Evolutionary conservation across 1,140 invertebrate species (phyloP).

Genomic region (Bombus waltoni): DNA sequence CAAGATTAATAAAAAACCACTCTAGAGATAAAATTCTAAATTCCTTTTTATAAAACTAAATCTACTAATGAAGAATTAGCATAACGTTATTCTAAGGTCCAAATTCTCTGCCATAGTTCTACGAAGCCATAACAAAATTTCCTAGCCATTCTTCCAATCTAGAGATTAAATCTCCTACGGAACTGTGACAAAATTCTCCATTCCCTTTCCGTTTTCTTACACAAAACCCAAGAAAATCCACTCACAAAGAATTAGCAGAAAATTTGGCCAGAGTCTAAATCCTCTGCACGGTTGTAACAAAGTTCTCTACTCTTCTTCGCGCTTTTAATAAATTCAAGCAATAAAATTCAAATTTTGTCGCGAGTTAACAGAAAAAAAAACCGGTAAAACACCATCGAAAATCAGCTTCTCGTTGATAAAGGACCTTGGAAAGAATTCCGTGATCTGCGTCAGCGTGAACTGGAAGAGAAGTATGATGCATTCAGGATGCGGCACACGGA

Average conservation of each 20-base stretch:
- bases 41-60: not conserved
- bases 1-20: not conserved
- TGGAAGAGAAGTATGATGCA: not conserved
- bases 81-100: not conserved
- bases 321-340: not conserved
- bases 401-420: not conserved
- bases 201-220: too few species aligned
- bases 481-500: conserved; percentile 13
- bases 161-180: too few species aligned
- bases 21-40: not conserved
- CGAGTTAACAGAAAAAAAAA: not conserved
- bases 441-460: not conserved
- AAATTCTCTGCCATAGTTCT: not conserved
- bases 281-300: too few species aligned
- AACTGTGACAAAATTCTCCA: too few species aligned
- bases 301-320: not conserved
- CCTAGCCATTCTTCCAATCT: too few species aligned
- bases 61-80: not conserved
- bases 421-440: too few species aligned
- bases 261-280: too few species aligned
- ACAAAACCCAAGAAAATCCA: not conserved
- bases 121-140: too few species aligned
- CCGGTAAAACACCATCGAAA: too few species aligned
- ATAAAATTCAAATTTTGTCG: too few species aligned
- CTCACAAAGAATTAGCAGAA: not conserved